Evolutionary conservation across 2,888 invertebrate genomes (phyloP).

Genomic region (Petrolisthes manimaculis): DNA sequence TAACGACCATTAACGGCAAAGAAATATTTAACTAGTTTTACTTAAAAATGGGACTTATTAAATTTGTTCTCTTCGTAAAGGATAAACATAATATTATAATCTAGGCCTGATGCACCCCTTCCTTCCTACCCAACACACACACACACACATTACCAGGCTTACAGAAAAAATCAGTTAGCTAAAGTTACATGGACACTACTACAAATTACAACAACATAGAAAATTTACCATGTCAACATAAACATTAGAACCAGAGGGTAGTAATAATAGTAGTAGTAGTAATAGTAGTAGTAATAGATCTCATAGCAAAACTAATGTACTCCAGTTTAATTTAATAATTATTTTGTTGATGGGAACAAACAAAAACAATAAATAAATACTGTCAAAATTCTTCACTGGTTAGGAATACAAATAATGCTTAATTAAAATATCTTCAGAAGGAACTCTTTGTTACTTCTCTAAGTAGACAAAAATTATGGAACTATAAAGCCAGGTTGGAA

Average conservation of each 20-base stretch:
- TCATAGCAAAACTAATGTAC: constrained; percentile 51
- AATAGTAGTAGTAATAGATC: neutral
- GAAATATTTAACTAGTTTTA: neutral
- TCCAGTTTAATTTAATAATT: constrained; percentile 41
- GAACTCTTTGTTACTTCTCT: constrained; percentile 3
- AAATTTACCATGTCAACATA: constrained; percentile 33
- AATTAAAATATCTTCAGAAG: neutral
- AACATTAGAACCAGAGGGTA: constrained; percentile 39
- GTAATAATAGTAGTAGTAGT: neutral
- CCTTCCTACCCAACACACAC: constrained; percentile 42
- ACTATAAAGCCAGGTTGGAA: constrained; percentile 50
- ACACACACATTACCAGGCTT: constrained; percentile 55
- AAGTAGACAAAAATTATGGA: constrained; percentile 41
- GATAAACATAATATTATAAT: neutral
- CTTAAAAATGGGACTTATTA: neutral
- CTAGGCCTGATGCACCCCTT: constrained; percentile 28
- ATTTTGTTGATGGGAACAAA: neutral
- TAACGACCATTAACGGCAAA: no score
- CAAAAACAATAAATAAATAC: constrained; percentile 27
- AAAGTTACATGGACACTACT: constrained; percentile 44
- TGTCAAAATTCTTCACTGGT: constrained; percentile 44
- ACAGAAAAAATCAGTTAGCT: constrained; percentile 41
- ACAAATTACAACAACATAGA: constrained; percentile 43
- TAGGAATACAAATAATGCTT: constrained; percentile 22
- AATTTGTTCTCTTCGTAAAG: no score